Base-by-base conservation (phyloP, 2,797 vertebrate species). In the Calcarius lapponicus region DNA sequence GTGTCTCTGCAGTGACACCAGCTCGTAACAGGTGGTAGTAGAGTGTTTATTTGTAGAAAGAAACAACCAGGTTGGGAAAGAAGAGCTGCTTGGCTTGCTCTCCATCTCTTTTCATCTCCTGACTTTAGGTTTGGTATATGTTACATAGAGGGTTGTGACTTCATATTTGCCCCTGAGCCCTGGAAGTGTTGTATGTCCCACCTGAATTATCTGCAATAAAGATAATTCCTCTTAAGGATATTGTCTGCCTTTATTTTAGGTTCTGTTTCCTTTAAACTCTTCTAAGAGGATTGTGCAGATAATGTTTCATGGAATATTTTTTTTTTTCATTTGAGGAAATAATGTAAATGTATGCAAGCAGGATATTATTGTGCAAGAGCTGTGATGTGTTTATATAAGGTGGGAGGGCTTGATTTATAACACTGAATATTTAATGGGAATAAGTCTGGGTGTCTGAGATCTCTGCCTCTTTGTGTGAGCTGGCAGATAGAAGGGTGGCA, bases 401-500 rank as follows among this genome's bases (percentile, higher is more conserved):
- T 96, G 95, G 92, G 95, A 97, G 94, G 96, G 93, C 93, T 98
- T 98, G 97, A 98, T 98, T 98, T 98, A 97, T 98, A 97, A 97
- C 87, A 93, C 93, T 97, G 95, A 90, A 86, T 97, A 97, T 98
- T 89, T 97, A 95, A 92, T 89, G 51, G 72, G 34, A 96, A 72
- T 90, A 95, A 96, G 92, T 96, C 60, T 93, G 38, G 12, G 26
- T 66, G 34, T 88, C 91, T 85, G 83, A 87, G 58, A 90, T 94
- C 79, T 50, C 28, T 58, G 60, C 48, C 87, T 54, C 85, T 95
- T 93, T 42, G 9, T 70, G 62, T 61, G 69, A 83, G n/a, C 71
- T n/a, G 11, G 14, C 61, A 69, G 50, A 56, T 57, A 85, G 51
- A 60, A 95, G 36, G 32, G 31, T 69, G 48, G 21, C 36, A 81